Base-by-base conservation (phyloP, 2,888 invertebrate genomes). In the Dione vanillae region DNA sequence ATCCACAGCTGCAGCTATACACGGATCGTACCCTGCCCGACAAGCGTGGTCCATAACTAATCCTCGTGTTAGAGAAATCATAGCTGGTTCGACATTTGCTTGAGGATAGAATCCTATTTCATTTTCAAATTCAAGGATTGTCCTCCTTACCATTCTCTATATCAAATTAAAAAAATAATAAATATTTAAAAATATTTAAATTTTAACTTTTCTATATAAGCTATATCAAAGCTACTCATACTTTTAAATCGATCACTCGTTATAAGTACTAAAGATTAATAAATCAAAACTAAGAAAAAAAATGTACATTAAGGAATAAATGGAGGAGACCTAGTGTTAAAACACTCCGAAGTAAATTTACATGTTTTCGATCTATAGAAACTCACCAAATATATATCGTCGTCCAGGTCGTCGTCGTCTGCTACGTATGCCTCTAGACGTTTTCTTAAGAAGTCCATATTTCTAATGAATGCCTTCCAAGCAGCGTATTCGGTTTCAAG, bases 401-500 rank as follows among this genome's bases (percentile, higher is more conserved):
- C 84, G 75, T 92, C 91, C 41, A 85, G 77, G 1, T 88, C 88
- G 0, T 87, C 87, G 7, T 89, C 84, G 0, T 79, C 82, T 0
- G 67, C 68, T 0, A 89, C 81, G 1, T 80, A 69, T 0, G 88
- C 85, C 0, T 80, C 75, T 0, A 93, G 82, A 0, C 85, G 84
- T 78, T 85, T 91, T 66, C 82, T 88, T 40, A 93, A 70, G 74
- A 91, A 92, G 35, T 89, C 77, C 91, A 93, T 92, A 68, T 93
- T 93, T 64, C 93, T 89, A 0, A 91, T 80, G 65, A 87, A 93
- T 0, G 92, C 90, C 70, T 84, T 92, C 97, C 97, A 97, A 0
- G 96, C 96, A 0, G 97, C 94, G 78, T 96, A 97, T 67, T 97
- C 96, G 0, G 93, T 94, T 85, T 96, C 96, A 67, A 95, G 94